These are phyloP conservation scores for Parasteatoda tepidariorum DNA, from an alignment of 1,140 invertebrate genomes.

Conservation along the genomic window DNA sequence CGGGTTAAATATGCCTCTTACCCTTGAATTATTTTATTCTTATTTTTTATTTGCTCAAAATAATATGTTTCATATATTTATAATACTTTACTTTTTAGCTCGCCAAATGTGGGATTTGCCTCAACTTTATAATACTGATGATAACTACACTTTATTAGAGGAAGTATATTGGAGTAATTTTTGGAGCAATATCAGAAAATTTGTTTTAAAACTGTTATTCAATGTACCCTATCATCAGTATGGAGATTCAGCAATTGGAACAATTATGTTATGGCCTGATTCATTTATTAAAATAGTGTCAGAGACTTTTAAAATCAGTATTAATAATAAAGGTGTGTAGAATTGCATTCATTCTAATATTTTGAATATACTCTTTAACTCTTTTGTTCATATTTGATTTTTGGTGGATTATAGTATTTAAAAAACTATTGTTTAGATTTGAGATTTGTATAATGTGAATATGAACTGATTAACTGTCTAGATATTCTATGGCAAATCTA, in stretches of 20 bases:
- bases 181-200: slow-evolving; percentile 21
- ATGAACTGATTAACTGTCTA: no score
- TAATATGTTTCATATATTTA: no score
- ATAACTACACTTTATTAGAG: slow-evolving; percentile 2
- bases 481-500: no score
- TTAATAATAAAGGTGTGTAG: slow-evolving; percentile 17
- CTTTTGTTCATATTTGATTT: no score
- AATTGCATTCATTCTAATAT: no score
- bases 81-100: slow-evolving; percentile 5
- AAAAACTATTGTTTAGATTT: no score
- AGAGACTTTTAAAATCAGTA: slow-evolving; percentile 24
- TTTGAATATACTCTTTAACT: no score
- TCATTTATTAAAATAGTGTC: not conserved
- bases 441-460: no score
- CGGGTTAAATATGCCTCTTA: no score
- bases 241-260: slow-evolving; percentile 27
- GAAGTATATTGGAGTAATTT: slow-evolving; percentile 27
- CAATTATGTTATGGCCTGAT: slow-evolving; percentile 40
- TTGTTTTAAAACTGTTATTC: slow-evolving; percentile 31
- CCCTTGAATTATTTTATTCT: no score
- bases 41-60: no score
- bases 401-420: no score
- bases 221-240: slow-evolving; percentile 47
- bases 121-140: not conserved
- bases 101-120: slow-evolving; percentile 21